Evolutionary conservation across 2,888 invertebrate genomes (phyloP).

Genomic region (Tetragnatha montana): DNA sequence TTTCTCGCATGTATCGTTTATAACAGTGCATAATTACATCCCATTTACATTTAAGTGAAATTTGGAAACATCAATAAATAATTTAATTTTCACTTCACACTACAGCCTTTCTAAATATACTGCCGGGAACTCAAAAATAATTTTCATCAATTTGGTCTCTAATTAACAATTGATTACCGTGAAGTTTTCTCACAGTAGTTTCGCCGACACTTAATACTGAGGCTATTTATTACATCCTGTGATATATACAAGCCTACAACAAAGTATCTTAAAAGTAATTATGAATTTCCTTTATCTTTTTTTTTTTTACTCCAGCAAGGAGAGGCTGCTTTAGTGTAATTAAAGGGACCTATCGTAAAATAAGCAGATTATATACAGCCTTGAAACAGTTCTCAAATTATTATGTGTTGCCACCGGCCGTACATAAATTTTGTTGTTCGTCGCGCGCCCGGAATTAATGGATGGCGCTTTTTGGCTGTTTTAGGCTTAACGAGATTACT

Average conservation of each 20-base stretch:
- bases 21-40: too few relatives aligned
- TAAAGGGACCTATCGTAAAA: background rate
- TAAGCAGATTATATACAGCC: background rate
- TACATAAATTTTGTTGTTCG: background rate
- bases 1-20: too few relatives aligned
- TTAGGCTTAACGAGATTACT: background rate
- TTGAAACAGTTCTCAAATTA: background rate
- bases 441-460: background rate
- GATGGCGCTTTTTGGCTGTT: background rate
- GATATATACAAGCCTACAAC: background rate
- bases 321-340: background rate
- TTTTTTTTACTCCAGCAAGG: background rate
- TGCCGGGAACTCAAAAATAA: too few relatives aligned
- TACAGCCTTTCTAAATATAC: too few relatives aligned
- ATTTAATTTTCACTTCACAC: too few relatives aligned
- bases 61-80: too few relatives aligned
- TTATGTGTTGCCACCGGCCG: background rate
- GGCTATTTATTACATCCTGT: too few relatives aligned
- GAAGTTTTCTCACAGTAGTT: too few relatives aligned
- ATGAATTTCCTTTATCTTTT: conserved; percentile 1
- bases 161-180: too few relatives aligned
- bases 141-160: too few relatives aligned
- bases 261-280: conserved; percentile 3
- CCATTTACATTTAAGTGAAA: too few relatives aligned
- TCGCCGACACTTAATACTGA: too few relatives aligned